Base-by-base conservation (phyloP, 2,888 invertebrate species). In the Yponomeuta sedellus region DNA sequence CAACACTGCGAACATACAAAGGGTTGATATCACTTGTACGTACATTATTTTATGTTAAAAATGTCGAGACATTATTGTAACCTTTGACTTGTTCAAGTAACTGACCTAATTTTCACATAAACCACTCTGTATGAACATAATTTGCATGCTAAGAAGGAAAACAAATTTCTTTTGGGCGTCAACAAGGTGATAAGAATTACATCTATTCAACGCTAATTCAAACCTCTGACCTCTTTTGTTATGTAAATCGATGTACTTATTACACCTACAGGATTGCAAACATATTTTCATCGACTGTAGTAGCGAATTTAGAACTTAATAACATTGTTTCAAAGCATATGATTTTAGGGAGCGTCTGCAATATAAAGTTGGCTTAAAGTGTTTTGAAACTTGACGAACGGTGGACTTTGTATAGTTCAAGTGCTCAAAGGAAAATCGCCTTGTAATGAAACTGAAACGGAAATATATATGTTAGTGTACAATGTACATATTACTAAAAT, bases 161-260 rank as follows among this genome's bases (percentile, higher is more conserved):
- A 52, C 44, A 16, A 52, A 52, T 52, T 52, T 52, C 44, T 52
- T 16, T 52, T 52, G 16, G 44, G 16, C 44, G 44, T 16, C 12
- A 52, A 52, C 44, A 52, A 52, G 44, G 44, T 52, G 44, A 52
- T 52, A 52, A 12, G 44, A 52, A 52, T 52, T 52, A 12, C 44
- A 52, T 52, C 78, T 75, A 85, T 85, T 86, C 77, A 78, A 86
- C 74, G 83, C 74, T 79, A 86, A 85, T 86, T 79, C 72, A 71
- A 77, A 81, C 81, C 83, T 77, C 61, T 70, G 75, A 78, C 77
- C 79, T 71, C 65, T 74, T 76, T 81, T 81, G 79, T 82, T 75
- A 71, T 76, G 71, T 71, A 74, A 76, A 72, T 71, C 72, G 5
- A 39, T 39, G 19, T 34, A 39, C 62, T 40, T 62, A 62, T 62